Evolutionary conservation across 92 coral and sea anemone species (phyloP), one percentile per base, ranked within the genome.

Genomic region (Ricordea florida): DNA sequence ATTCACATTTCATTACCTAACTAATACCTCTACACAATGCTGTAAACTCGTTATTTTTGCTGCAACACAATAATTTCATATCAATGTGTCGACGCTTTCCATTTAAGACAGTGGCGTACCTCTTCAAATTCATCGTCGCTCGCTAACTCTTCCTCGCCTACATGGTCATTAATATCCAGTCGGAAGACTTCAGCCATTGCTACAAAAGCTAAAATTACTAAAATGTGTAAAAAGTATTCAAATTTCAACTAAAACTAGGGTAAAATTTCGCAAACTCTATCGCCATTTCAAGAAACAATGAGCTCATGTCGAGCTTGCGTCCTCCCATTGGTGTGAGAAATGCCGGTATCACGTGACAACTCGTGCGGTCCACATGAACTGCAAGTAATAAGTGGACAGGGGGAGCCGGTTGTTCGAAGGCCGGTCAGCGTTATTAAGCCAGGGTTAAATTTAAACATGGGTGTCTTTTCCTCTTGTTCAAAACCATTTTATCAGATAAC

Each of bases 141-240:
- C 10, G 72, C 76, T 3, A 86, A 74, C 21, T 92, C 89, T 13
- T 92, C 93, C 4, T 92, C 99, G 41, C 73, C 88, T 34, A 79
- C 76, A 22, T 72, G 90, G 34, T 93, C 99, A 48, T 96, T 96
- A 13, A 96, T 87, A 62, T 96, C 99, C 29, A 79, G 66, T 16
- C 93, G 93, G 70, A 96, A 96, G 50, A 96, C 93, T 59, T 89
- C 97, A 50, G 97, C 99, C 99, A 96, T 96, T 62, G 85, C 68
- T 72, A 72, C 57, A 47, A 57, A 35, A 80, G 77, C 77, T 71
- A 79, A 74, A 79, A 85, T 57, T 47, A 40, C 20, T 73, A 64
- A 78, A 83, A 80, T n/a, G n/a, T n/a, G n/a, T n/a, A n/a, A n/a
- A n/a, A n/a, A n/a, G n/a, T n/a, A n/a, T n/a, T n/a, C n/a, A n/a